Evolutionary conservation across 2,797 vertebrate species (phyloP), one percentile per base, ranked within the genome.

Genomic region (Loriculus beryllinus): DNA sequence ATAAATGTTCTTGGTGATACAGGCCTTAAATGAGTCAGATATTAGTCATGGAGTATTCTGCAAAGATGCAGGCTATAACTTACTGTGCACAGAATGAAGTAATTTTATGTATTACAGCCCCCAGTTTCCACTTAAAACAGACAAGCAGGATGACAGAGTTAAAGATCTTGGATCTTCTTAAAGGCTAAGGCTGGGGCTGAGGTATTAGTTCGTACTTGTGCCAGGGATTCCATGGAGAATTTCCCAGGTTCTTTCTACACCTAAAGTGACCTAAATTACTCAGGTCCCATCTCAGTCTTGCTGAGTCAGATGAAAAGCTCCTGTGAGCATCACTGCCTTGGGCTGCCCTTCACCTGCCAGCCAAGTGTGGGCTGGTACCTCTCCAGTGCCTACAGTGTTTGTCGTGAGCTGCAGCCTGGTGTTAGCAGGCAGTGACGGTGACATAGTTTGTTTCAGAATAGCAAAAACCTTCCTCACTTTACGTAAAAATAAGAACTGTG

Each of bases 41-140:
- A 1, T 80, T 52, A 57, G 64, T 89, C 89, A 92, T 7, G 10
- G 42, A 60, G 68, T 23, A 18, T 59, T 78, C 37, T 40, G 45
- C 18, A 7, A 35, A 67, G 86, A 39, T 62, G 20, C 39, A 54
- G 40, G 11, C 78, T 86, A 37, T 79, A 43, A 49, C 33, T 42
- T 14, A 2, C 40, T 0, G 0, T 76, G 43, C 22, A 14, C 56
- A 35, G 81, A 79, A n/a, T 3, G 2, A 45, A 56, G 26, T 0
- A 3, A 51, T 31, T 82, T 40, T 15, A 29, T 0, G 0, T 2
- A 18, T 26, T 2, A 2, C 56, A 72, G 63, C n/a, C n/a, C 26
- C 31, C 29, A 0, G 37, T 74, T 67, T 14, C n/a, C 70, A 14
- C 14, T 14, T 92, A 10, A 7, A 56, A 40, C 17, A 71, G 43